These are phyloP conservation scores for Botrylloides violaceus DNA, from an alignment of 23 tunicate species.

Conservation along the genomic window DNA sequence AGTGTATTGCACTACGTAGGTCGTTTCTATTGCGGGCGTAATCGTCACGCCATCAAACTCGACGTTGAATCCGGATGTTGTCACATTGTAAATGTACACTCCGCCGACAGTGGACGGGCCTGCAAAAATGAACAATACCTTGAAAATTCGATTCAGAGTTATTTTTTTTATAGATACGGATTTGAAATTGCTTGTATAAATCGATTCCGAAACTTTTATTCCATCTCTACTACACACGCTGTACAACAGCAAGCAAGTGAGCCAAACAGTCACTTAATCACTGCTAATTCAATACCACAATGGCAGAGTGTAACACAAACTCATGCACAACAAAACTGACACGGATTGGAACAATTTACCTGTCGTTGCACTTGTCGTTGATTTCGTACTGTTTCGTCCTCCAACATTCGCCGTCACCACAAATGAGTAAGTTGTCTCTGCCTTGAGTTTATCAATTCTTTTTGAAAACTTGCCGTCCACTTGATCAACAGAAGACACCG, in stretches of 20 bases:
- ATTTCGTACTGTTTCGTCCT: constrained; percentile 18
- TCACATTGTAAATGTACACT: constrained; percentile 11
- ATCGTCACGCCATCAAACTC: background rate
- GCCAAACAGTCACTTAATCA: no score
- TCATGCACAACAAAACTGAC: no score
- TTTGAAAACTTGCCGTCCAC: constrained; percentile 8
- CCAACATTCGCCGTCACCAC: constrained; percentile 11
- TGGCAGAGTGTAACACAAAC: no score
- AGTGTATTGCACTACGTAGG: constrained; percentile 1
- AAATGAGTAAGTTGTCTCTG: background rate
- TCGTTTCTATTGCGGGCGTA: background rate
- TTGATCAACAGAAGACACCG: background rate
- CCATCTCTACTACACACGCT: no score
- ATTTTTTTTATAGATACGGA: no score
- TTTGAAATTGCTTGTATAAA: no score
- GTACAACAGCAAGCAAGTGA: no score
- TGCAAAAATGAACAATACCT: background rate
- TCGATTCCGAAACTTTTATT: no score
- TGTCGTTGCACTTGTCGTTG: constrained; percentile 6
- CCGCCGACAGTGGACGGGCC: constrained; percentile 9
- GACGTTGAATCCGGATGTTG: constrained; percentile 13
- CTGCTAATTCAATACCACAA: no score
- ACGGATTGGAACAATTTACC: constrained; percentile 7
- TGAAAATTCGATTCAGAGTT: no score
- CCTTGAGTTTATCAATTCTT: constrained; percentile 4